Evolutionary conservation across 2,888 invertebrate genomes (phyloP).

Genomic region (Nomada hirtipes): DNA sequence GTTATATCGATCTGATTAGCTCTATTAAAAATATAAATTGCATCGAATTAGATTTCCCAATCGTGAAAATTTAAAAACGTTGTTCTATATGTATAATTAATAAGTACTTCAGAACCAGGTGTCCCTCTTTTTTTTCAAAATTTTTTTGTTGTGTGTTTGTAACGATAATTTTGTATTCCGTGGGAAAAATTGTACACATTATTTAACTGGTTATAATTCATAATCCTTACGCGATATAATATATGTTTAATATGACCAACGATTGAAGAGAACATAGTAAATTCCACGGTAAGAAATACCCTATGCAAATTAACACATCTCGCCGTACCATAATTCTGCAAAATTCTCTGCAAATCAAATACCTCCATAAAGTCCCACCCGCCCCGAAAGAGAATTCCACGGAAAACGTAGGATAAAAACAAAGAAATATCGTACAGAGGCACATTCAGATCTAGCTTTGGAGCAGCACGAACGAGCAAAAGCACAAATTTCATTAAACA

Average conservation of each 20-base stretch:
- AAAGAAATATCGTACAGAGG: slow-evolving; percentile 8
- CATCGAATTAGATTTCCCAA: background rate
- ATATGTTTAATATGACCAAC: too few species aligned
- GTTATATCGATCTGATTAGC: background rate
- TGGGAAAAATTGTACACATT: too few species aligned
- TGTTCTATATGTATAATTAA: too few species aligned
- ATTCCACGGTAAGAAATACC: background rate
- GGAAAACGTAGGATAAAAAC: background rate
- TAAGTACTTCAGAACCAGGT: too few species aligned
- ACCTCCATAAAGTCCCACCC: background rate
- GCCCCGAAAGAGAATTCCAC: background rate
- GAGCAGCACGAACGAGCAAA: slow-evolving; percentile 11
- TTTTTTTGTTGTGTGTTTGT: too few species aligned
- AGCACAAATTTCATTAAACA: slow-evolving; percentile 53
- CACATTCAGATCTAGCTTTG: background rate
- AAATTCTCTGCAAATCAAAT: background rate
- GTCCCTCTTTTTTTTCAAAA: too few species aligned
- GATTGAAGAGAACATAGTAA: background rate
- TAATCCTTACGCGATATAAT: too few species aligned
- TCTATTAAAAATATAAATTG: background rate
- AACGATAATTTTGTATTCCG: too few species aligned
- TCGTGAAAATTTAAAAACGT: too few species aligned
- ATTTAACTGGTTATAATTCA: too few species aligned
- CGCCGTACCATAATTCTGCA: background rate
- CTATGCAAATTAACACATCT: background rate